Percentiles rank a stretch among this genome's conserved stretches.
Evolutionary conservation across 2,888 invertebrate genomes (phyloP).

Genomic region (Chrysina gloriosa): DNA sequence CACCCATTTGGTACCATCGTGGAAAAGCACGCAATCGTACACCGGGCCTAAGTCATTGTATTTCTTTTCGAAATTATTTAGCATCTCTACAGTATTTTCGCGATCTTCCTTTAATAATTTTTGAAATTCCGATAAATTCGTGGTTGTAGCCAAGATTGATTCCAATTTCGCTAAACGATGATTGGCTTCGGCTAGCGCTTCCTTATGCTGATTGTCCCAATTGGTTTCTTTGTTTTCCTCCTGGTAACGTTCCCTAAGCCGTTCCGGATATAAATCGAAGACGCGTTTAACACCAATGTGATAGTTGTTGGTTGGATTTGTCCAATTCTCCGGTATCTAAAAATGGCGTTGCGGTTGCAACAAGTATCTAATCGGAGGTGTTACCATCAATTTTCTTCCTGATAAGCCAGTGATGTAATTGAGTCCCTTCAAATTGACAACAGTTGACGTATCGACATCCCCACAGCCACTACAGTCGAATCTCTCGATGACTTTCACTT

Average conservation of each 20-base stretch:
- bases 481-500: constrained; percentile 92
- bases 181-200: constrained; percentile 80
- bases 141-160: constrained; percentile 51
- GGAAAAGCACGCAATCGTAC: constrained; percentile 93
- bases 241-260: constrained; percentile 82
- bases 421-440: constrained; percentile 77
- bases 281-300: constrained; percentile 89
- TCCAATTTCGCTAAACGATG: constrained; percentile 84
- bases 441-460: constrained; percentile 91
- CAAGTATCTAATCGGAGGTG: too few species aligned
- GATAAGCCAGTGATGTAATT: constrained; percentile 85
- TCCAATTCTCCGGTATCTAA: constrained; percentile 85
- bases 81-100: constrained; percentile 85
- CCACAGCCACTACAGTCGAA: constrained; percentile 97
- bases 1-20: constrained; percentile 92
- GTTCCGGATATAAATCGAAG: constrained; percentile 87
- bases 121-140: constrained; percentile 70
- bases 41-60: constrained; percentile 88
- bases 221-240: constrained; percentile 80
- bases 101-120: constrained; percentile 90
- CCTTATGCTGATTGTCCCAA: constrained; percentile 89
- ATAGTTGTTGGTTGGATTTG: constrained; percentile 85
- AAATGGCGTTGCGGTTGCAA: too few species aligned
- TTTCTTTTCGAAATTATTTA: constrained; percentile 88
- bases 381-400: constrained; percentile 90